Base-by-base conservation (phyloP, 2,113 vertebrate genomes). In the Centropus unirufus region DNA sequence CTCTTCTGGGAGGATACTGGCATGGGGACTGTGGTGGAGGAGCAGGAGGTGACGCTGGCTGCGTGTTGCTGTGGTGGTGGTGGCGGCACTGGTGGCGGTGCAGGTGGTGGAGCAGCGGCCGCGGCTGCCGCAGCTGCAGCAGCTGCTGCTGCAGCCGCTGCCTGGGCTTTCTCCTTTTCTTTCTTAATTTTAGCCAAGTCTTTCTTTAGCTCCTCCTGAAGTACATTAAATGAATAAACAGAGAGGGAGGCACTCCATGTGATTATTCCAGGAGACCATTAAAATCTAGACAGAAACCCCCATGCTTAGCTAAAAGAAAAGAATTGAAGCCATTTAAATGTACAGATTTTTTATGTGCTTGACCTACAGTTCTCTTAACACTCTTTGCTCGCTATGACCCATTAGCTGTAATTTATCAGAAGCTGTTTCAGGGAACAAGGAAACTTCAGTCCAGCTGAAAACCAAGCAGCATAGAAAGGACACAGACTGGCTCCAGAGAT, bases 121-220 rank as follows among this genome's bases (percentile, higher is more conserved):
- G 95, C 83, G 0, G 97, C 96, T 0, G 98, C 96, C 0, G 98
- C 98, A 5, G 98, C 98, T 1, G 98, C 85, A 0, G 97, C 95
- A 0, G 92, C 95, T 0, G 97, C 96, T 0, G 97, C 97, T 0
- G 96, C 92, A 0, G 98, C 98, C 1, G 98, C 98, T 4, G 98
- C 98, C 95, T 99, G 98, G 13, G 98, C 98, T 94, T 98, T 97
- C 40, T 99, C 99, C 87, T 99, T 99, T 47, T 99, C 99, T 77
- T 97, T 98, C 97, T 99, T 99, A 81, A 99, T 98, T 96, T 98
- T 98, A 86, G 94, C 96, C 66, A 99, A 97, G 96, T 98, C 99
- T 95, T 97, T 99, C 97, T 97, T 99, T 95, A 99, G 97, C 97
- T 99, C 99, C 97, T 99, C 99, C 99, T 99, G 94, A 81, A 85